Evolutionary conservation across 30 jellyfish, hydroid and myxozoan genomes (phyloP), one percentile per base, ranked within the genome.

Genomic region (Hydractinia echinata): DNA sequence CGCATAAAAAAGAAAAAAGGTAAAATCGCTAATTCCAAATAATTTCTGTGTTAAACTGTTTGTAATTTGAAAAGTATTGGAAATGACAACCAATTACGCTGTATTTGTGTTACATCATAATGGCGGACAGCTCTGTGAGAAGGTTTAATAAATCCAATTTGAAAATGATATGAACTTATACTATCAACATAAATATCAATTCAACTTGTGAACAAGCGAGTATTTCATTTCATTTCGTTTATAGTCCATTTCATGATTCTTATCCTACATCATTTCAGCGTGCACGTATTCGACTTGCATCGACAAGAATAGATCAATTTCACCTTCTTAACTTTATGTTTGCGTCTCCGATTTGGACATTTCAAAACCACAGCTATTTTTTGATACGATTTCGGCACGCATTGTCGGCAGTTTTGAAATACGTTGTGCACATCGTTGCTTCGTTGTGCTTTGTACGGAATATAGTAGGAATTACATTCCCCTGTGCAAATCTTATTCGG

Each of bases 301-400:
- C 39, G 74, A 64, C 74, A 64, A 64, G 74, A 64, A n/a, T 64
- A 51, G 8, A 64, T 51, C 10, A 64, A 51, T n/a, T n/a, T 13
- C 10, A 64, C 39, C 39, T 64, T 64, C 16, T 64, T 64, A 0
- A 64, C 7, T 51, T 64, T 64, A 51, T 64, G 74, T 64, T 64
- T 64, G 19, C 74, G 74, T 64, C 39, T 64, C 74, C 74, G 74
- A 4, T 64, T 44, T 0, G 74, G 74, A 64, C 74, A 64, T 64
- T 51, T 64, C 74, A 64, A 64, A 44, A 64, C 19, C 18, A 64
- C 74, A 7, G 74, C 74, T 7, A 64, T 64, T 7, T n/a, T 51
- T 64, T 64, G 74, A 64, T 64, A 64, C 51, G 74, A 6, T 51
- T 64, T 64, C 10, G 74, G 74, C 39, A n/a, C 39, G 39, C 74